Evolutionary conservation across 2,888 invertebrate genomes (phyloP), one percentile per base, ranked within the genome.

Genomic region (Gisinianus flammeolus): DNA sequence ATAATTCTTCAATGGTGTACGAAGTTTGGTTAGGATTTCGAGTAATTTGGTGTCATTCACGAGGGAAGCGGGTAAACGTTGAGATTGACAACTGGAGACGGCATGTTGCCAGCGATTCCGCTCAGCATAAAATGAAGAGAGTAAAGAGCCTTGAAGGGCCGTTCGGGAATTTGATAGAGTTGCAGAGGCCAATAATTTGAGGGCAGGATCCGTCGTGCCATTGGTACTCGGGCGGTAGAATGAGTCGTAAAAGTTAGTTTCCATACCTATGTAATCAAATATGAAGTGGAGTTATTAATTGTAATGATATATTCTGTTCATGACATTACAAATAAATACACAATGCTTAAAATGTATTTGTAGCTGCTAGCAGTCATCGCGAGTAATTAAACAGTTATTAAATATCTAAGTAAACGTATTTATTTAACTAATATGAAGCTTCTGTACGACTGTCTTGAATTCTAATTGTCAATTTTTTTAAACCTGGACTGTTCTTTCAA

Each of bases 71-170:
- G 84, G 84, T 31, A 84, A 79, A 2, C 64, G 26, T 58, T 79
- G 72, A 22, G 74, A 44, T 22, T 44, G 19, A 44, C 80, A 80
- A 28, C 78, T 78, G 64, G 77, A 33, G 16, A 74, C 58, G 0
- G 83, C 84, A 74, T 81, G 79, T 28, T 76, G 52, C 84, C 84
- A 84, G 0, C 84, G 79, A 67, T 79, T 81, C 75, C 82, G 80
- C 56, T 84, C 83, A 1, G 83, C 84, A 58, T 84, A 84, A 70
- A 80, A 83, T 19, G 79, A 62, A 16, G 78, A 79, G 28, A 84
- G 69, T 2, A 81, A 26, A 0, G 78, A 62, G 8, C 69, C 81
- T 69, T 84, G 84, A 6, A 83, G 62, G 0, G 81, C 79, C 4
- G 80, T 81, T 28, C 83, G 68, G 1, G 82, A 80, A 64, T 83